Conservation (phyloP, 2,797 vertebrate genomes). For the Gobionotothen gibberifrons region DNA sequence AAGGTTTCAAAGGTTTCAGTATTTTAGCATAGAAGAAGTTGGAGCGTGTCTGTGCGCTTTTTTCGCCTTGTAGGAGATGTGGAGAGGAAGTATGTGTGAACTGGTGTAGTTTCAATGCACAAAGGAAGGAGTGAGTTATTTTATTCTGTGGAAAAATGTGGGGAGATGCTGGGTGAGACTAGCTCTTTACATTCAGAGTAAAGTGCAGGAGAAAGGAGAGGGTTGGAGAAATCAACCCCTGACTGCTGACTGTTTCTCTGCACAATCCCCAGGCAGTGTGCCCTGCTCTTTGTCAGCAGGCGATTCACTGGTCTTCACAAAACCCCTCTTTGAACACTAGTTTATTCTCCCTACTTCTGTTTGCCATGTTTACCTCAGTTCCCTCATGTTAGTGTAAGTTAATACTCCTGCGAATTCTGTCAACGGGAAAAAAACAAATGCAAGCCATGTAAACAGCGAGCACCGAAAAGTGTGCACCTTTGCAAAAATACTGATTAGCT, state of each 20-base stretch:
- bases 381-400: constrained; percentile 48
- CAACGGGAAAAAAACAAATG: constrained; percentile 60
- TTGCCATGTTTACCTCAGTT: constrained; percentile 33
- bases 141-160: constrained; percentile 45
- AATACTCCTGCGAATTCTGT: constrained; percentile 51
- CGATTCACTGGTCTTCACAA: constrained; percentile 66
- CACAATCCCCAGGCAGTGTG: constrained; percentile 53
- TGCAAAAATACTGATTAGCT: constrained; percentile 80
- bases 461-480: constrained; percentile 68
- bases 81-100: constrained; percentile 19
- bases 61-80: constrained; percentile 10
- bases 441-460: constrained; percentile 34
- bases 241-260: constrained; percentile 60
- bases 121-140: constrained; percentile 43
- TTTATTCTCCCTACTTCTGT: constrained; percentile 68
- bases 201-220: constrained; percentile 52
- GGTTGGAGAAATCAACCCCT: constrained; percentile 56
- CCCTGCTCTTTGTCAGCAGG: constrained; percentile 58
- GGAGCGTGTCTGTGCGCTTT: not conserved
- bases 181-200: constrained; percentile 45
- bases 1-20: constrained; percentile 37
- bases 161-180: constrained; percentile 41
- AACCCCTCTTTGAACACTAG: constrained; percentile 75
- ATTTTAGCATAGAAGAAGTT: constrained; percentile 9
- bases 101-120: constrained; percentile 16